Evolutionary conservation across 2,797 vertebrate genomes (phyloP), one percentile per base, ranked within the genome.

Genomic region (Sebastes goodei): DNA sequence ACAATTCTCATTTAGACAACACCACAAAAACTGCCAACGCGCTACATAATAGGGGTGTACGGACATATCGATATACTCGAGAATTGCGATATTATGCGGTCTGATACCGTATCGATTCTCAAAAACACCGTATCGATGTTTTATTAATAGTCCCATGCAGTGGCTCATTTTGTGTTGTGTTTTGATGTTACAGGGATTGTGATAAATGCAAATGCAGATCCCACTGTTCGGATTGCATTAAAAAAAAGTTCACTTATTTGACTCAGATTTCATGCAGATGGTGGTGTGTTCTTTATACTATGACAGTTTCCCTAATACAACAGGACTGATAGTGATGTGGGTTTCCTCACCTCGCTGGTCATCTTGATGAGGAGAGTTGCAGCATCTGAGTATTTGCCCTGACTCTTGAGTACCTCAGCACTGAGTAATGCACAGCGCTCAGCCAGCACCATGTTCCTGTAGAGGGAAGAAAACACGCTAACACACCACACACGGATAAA

Each of bases 381-480:
- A 76, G 98, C 98, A 9, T 99, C 98, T 0, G 98, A 98, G 72
- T 97, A 99, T 91, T 99, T 99, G 76, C 91, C 92, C 93, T 99
- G 98, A 94, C 98, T 99, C 95, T 99, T 99, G 72, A 99, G 95
- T 66, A 99, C 96, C 91, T 99, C 98, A 62, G 98, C 96, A 89
- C 98, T 99, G 82, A 99, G 96, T 63, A 99, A 91, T 74, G 97
- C 97, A 88, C 98, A 99, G 82, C 98, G 96, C 93, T 99, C 98
- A 73, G 98, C 98, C 85, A 99, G 93, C 76, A 97, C 89, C 97
- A 97, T 97, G 94, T 98, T 99, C 93, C 98, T 99, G 87, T 6
- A 14, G 30, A 68, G 38, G 20, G 6, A 2, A 42, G 1, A 57
- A 20, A 7, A 42, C 42, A 29, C 21, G 6, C 21, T 15, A 46